Percentiles rank a stretch among this genome's conserved stretches.
Evolutionary conservation across 2,113 vertebrate species (phyloP).

Genomic region (Elaphurus davidianus): DNA sequence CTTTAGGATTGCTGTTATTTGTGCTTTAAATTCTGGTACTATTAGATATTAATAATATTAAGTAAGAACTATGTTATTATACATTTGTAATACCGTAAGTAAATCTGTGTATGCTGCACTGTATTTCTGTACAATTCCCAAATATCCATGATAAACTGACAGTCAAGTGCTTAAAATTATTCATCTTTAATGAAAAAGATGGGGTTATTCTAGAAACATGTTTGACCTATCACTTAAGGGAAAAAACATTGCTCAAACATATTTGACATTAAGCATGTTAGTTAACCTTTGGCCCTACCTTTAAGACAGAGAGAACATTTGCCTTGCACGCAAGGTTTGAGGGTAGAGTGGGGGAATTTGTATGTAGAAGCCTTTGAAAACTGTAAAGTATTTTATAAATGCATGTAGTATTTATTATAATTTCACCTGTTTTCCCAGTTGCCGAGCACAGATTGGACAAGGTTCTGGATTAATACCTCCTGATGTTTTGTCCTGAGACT

Average conservation of each 20-base stretch:
- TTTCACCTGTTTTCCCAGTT: slow-evolving; percentile 93
- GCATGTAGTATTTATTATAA: neutral
- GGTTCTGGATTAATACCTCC: slow-evolving; percentile 96
- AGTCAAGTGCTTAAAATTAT: neutral
- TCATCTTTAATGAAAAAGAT: neutral
- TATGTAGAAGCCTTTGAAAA: neutral
- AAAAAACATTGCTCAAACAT: neutral
- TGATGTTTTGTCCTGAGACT: slow-evolving; percentile 98
- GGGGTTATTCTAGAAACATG: neutral
- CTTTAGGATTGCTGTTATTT: neutral
- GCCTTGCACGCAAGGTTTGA: neutral
- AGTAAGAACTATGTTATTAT: neutral
- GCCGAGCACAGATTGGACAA: slow-evolving; percentile 96
- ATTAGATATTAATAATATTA: neutral
- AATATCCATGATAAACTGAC: neutral
- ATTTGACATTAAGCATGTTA: neutral
- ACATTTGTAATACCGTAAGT: neutral
- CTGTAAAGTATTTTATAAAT: neutral
- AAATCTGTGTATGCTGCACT: neutral
- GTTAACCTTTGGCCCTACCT: neutral
- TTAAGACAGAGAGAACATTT: neutral
- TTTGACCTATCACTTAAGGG: neutral
- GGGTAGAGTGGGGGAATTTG: neutral
- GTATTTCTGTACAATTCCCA: neutral
- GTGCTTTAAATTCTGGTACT: neutral